Evolutionary conservation across 2,888 invertebrate species (phyloP), one percentile per base, ranked within the genome.

Genomic region (Elegia similella): DNA sequence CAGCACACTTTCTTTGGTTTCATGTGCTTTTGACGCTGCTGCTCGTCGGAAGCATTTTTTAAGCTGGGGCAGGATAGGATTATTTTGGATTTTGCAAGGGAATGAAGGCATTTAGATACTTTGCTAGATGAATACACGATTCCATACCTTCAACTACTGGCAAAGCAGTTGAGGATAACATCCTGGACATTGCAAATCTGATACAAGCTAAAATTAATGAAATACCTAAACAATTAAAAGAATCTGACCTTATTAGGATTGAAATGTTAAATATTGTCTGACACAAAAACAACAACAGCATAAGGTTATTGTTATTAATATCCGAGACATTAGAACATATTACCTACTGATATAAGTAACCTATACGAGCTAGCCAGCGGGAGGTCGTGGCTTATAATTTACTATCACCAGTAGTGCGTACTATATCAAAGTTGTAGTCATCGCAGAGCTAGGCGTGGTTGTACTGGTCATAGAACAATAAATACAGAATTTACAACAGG

Each of bases 351-450:
- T 50, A 50, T 50, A 50, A 50, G 47, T 48, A 62, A 65, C 55
- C 59, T 66, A 68, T 67, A 65, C 63, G 65, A 66, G 58, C 59
- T 6, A 13, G 32, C 8, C 43, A 15, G 42, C 43, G 29, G 53
- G 53, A 54, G 53, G 53, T 54, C 30, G 43, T 15, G 42, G 29
- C 42, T 43, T 66, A 71, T 69, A 71, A 72, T 72, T 78, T 68
- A 64, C 67, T 70, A 69, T 65, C 65, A 75, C 71, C 73, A 70
- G 73, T 70, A 67, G 76, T 74, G 68, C 67, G 75, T 76, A 76
- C 73, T 76, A 76, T 75, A 74, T 71, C 73, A 61, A 69, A 77
- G 68, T 64, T 62, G 70, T 79, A 82, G 79, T 77, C 78, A 78
- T 80, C 74, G 76, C 62, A 16, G 70, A 77, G 71, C 80, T 78